These are phyloP conservation scores for Mustelus asterias DNA, from an alignment of 2,113 vertebrate genomes.

Conservation along the genomic window DNA sequence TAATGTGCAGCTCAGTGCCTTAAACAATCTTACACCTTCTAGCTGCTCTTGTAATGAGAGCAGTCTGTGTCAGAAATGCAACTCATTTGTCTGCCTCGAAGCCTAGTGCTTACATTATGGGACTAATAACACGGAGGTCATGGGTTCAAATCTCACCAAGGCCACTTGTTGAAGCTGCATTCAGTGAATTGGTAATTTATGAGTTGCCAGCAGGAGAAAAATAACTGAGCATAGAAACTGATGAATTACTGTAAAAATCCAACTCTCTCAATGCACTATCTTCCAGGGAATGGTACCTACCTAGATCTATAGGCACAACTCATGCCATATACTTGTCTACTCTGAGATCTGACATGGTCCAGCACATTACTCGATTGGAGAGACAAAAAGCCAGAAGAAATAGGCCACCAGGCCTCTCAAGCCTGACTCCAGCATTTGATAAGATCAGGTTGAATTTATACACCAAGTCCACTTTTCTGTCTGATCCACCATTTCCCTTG, in stretches of 20 bases:
- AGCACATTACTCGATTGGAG: not conserved
- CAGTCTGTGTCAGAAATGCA: not conserved
- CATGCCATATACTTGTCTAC: not conserved
- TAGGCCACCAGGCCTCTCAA: not conserved
- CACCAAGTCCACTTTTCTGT: not conserved
- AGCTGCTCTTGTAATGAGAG: not conserved
- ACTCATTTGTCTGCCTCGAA: not conserved
- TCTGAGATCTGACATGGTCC: not conserved
- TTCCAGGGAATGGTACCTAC: not conserved
- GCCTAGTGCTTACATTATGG: not conserved
- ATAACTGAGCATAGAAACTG: not conserved
- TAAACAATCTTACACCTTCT: not conserved
- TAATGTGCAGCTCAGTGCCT: not conserved
- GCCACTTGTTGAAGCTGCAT: not conserved
- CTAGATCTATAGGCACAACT: not conserved
- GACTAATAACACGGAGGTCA: not conserved
- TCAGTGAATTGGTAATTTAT: not conserved
- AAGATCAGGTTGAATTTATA: not conserved
- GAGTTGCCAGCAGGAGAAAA: not conserved
- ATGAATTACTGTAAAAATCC: not conserved
- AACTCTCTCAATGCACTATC: not conserved
- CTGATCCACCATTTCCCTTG: not conserved
- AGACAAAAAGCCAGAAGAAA: not conserved
- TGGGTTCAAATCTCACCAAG: not conserved
- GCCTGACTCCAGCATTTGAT: not conserved